Evolutionary conservation across 2,888 invertebrate species (phyloP).

Genomic region (Lycophotia porphyrea): DNA sequence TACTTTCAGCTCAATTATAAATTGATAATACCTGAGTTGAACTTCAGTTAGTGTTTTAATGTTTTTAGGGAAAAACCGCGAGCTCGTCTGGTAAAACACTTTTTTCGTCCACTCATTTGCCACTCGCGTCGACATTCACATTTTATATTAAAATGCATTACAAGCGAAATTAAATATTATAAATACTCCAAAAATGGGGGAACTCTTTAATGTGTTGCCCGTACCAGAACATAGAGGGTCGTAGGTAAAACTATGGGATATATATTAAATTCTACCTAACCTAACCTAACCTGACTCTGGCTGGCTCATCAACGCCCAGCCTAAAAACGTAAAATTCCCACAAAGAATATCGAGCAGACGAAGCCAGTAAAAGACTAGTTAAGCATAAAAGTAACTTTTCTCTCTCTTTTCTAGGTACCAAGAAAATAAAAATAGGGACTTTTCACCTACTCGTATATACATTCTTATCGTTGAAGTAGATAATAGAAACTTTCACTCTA

Average conservation of each 20-base stretch:
- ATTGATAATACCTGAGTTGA: neutral
- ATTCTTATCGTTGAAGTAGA: neutral
- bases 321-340: neutral
- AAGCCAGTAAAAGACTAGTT: neutral
- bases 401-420: neutral
- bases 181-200: neutral
- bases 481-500: neutral
- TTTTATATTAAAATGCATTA: neutral
- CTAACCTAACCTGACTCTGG: neutral
- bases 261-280: too few relatives aligned
- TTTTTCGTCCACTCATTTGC: neutral
- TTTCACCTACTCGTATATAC: neutral
- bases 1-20: neutral
- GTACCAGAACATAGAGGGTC: neutral
- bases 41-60: neutral
- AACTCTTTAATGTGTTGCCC: neutral
- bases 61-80: neutral
- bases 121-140: neutral
- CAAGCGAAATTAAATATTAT: neutral
- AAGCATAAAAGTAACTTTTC: neutral
- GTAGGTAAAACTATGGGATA: neutral
- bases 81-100: neutral
- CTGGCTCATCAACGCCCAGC: neutral
- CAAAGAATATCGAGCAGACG: neutral
- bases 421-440: neutral